Evolutionary conservation across 2,113 vertebrate genomes (phyloP), one percentile per base, ranked within the genome.

Genomic region (Macheiramphus alcinus): DNA sequence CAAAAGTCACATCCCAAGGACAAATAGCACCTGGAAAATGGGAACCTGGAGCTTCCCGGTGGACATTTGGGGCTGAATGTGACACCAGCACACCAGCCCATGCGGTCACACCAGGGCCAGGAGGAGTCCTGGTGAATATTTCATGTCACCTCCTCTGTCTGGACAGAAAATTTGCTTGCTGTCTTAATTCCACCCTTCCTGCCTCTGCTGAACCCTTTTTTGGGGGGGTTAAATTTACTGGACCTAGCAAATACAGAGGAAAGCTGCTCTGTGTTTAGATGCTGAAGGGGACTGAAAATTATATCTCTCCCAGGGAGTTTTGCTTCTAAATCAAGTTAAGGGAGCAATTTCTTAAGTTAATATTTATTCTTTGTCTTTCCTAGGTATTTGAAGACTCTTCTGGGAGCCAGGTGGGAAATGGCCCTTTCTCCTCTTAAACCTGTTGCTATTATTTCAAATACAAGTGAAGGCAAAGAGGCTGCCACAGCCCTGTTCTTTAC

Each of bases 351-450:
- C 86, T 94, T 47, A 26, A 73, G 50, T 56, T 76, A 74, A 94
- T 68, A 65, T 94, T 96, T 91, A 79, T 94, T 78, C 65, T 72
- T 87, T 80, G 59, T 42, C 76, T 78, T 88, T 53, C 34, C 27
- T 6, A 63, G 56, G 52, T 38, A 48, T 50, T 55, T 67, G 61
- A 90, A 84, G 94, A 6, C 25, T 70, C 68, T 84, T 50, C 47
- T 71, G 88, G 73, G 78, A 90, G 63, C 36, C 76, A 53, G 84
- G 19, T 78, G 38, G 61, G 76, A 32, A 80, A 62, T 21, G 65
- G 25, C 55, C 65, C 36, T 84, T 86, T 68, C 36, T 84, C 59
- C 80, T 80, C 63, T 88, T 62, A 27, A 70, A 58, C 25, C 63
- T 84, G 76, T n/a, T 74, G 84, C 36, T 36, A 2, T 82, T 62